Percentiles rank a stretch among this genome's conserved stretches.
phyloP scores from a whole-genome alignment of 2,888 invertebrate species.

The Apomyelois bistriatella region DNA sequence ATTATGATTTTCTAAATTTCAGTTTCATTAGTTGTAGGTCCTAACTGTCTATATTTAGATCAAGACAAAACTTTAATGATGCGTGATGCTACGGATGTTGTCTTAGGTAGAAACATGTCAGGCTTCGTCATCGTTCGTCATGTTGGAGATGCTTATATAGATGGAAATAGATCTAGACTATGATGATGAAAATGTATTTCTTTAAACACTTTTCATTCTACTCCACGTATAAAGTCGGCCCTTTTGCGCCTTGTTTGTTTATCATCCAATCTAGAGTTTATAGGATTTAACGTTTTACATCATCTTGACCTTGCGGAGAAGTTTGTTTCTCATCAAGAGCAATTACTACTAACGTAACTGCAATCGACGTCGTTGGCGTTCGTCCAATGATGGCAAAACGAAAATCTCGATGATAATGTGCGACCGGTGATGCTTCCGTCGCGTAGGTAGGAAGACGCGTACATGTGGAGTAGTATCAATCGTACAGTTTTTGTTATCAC shows the following conservation, averaged over 20 bases:
- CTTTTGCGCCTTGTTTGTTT: neutral
- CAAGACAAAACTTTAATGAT: neutral
- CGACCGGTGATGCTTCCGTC: slow-evolving; percentile 37
- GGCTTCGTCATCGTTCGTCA: slow-evolving; percentile 28
- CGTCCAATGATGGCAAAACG: slow-evolving; percentile 52
- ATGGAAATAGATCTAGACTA: slow-evolving; percentile 18
- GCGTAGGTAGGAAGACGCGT: slow-evolving; percentile 39
- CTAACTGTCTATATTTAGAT: too few relatives aligned
- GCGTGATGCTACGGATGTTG: slow-evolving; percentile 19
- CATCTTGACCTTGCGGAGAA: slow-evolving; percentile 45
- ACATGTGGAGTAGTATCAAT: slow-evolving; percentile 51
- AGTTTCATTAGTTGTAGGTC: neutral
- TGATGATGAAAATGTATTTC: too few relatives aligned
- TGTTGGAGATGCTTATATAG: slow-evolving; percentile 20
- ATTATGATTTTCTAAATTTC: too few relatives aligned
- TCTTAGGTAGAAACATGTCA: slow-evolving; percentile 18
- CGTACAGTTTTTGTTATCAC: slow-evolving; percentile 67
- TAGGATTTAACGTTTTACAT: slow-evolving; percentile 27
- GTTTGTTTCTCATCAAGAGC: slow-evolving; percentile 48
- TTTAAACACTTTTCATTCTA: too few relatives aligned
- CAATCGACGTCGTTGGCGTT: slow-evolving; percentile 47
- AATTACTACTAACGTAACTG: slow-evolving; percentile 39
- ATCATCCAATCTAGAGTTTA: neutral
- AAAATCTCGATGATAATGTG: slow-evolving; percentile 47
- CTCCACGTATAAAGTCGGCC: too few relatives aligned